Evolutionary conservation across 2,888 invertebrate species (phyloP), one percentile per base, ranked within the genome.

Genomic region (Lobophora halterata): DNA sequence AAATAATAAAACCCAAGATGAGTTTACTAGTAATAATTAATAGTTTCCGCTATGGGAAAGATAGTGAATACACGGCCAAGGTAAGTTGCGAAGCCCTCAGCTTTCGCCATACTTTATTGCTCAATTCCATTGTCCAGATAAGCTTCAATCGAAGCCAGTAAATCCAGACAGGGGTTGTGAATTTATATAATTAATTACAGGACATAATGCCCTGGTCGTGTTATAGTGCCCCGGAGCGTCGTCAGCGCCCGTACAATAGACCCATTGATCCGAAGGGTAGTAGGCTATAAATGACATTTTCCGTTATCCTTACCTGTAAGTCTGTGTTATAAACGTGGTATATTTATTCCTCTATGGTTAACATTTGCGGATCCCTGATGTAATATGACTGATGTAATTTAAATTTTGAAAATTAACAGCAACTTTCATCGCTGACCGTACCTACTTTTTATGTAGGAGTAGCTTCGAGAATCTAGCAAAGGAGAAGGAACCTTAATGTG

Each of bases 131-230:
- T 59, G 58, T 60, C 52, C 54, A 55, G 30, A 33, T 46, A 55
- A 60, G 59, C 61, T 55, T 59, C 56, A 59, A 68, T 56, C 70
- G 67, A 71, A 67, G 68, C 44, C 41, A 42, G 46, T 53, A 53
- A 50, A 53, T 53, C 42, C 46, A 29, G 46, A 56, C 56, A 61
- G 61, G 62, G 60, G 61, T 63, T 52, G 56, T 62, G 64, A 71
- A 74, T 69, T 75, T 67, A 60, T 65, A 71, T 77, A 79, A 80
- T 81, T 80, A 80, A 80, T 81, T 72, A 76, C 61, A 56, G 55
- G 45, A 51, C 56, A 67, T 77, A 77, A 73, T 68, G 66, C 69
- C 64, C 58, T 54, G 61, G 58, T 53, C 52, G 52, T 51, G 58
- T 72, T 75, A 79, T 65, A 59, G 67, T 58, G 61, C 79, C 78